phyloP scores from a whole-genome alignment of 2,113 vertebrate genomes.

The Microtus ochrogaster region DNA sequence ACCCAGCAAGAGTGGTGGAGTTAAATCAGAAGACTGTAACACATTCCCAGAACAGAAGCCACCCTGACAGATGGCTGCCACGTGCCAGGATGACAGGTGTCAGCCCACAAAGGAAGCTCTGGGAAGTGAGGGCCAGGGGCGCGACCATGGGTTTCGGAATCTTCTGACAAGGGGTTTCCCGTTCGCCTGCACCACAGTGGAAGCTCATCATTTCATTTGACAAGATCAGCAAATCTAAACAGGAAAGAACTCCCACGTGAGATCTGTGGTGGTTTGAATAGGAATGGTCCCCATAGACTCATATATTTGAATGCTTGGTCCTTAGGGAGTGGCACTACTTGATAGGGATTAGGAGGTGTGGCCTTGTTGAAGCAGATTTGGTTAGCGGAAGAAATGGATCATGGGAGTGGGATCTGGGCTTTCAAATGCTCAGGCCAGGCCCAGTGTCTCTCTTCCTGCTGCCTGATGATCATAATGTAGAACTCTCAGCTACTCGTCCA shows the following conservation, averaged over 20 bases:
- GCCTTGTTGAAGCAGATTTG: not conserved
- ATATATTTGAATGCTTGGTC: not conserved
- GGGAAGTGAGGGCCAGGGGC: rapidly evolving
- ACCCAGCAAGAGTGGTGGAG: rapidly evolving
- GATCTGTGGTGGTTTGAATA: not conserved
- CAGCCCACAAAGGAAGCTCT: rapidly evolving
- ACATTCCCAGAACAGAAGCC: rapidly evolving
- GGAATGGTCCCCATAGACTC: not conserved
- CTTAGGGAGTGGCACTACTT: not conserved
- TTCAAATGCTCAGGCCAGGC: not conserved
- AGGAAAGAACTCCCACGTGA: rapidly evolving
- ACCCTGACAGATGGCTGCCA: rapidly evolving
- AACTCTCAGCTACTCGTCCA: not conserved
- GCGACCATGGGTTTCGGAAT: rapidly evolving
- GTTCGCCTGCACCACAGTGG: rapidly evolving
- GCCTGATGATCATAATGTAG: not conserved
- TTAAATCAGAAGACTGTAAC: rapidly evolving
- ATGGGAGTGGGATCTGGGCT: not conserved
- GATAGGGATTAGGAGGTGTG: not conserved
- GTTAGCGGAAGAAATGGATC: not conserved
- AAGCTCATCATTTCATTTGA: not conserved
- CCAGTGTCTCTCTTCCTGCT: not conserved
- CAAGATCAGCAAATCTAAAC: rapidly evolving
- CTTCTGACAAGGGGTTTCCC: rapidly evolving
- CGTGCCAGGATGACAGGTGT: rapidly evolving